Evolutionary conservation across 2,888 invertebrate species (phyloP).

Genomic region (Panopea generosa): DNA sequence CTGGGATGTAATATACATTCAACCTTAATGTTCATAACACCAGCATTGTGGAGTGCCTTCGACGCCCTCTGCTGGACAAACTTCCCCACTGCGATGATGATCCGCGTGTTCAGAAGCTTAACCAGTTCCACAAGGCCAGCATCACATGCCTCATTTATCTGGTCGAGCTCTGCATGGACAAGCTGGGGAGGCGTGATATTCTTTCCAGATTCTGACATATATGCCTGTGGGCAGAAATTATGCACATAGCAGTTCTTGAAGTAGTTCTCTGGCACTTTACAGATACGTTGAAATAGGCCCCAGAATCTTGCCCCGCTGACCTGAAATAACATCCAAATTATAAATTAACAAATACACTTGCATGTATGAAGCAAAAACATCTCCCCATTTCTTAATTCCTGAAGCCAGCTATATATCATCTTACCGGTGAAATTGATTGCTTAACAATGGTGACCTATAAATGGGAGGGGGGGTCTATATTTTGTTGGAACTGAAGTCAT

Average conservation of each 20-base stretch:
- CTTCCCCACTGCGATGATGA: constrained; percentile 92
- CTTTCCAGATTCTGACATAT: constrained; percentile 91
- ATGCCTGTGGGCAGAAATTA: constrained; percentile 95
- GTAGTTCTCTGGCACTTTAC: constrained; percentile 90
- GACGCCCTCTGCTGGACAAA: constrained; percentile 66
- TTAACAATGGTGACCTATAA: no score
- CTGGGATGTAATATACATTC: constrained; percentile 91
- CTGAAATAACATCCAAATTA: constrained; percentile 70
- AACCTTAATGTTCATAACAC: constrained; percentile 84
- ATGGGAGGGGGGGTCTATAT: no score
- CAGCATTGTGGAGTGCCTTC: constrained; percentile 56
- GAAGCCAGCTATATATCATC: no score
- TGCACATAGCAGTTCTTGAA: constrained; percentile 93
- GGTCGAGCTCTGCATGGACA: constrained; percentile 72
- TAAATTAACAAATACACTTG: no score
- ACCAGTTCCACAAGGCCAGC: constrained; percentile 89
- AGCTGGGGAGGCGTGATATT: constrained; percentile 95
- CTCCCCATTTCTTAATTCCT: no score
- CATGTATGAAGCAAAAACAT: no score
- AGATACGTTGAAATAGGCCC: constrained; percentile 91
- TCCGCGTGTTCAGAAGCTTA: constrained; percentile 89
- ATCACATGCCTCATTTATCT: constrained; percentile 88
- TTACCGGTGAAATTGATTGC: no score
- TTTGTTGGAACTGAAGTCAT: no score
- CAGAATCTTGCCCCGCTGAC: constrained; percentile 92